Base-by-base conservation (phyloP, 2,888 invertebrate genomes). In the Tenthredo mesomela region DNA sequence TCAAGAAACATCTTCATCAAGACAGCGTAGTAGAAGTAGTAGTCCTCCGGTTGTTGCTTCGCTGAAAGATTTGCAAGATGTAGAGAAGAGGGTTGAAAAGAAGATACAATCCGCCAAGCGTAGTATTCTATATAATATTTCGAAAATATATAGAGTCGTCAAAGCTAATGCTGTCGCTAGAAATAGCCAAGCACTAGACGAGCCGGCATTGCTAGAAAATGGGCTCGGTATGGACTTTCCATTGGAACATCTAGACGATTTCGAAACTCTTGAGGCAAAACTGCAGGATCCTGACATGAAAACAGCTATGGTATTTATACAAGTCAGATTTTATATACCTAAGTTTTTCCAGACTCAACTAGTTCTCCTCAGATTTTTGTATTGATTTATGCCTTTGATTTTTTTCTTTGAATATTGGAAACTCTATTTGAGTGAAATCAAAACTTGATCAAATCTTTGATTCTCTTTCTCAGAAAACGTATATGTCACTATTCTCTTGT, bases 291-390 rank as follows among this genome's bases (percentile, higher is more conserved):
- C 33, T 18, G 37, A 70, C 15, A n/a, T 18, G 33, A 37, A 33
- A 70, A n/a, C 15, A 33, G 37, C n/a, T 70, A 70, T 70, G 70
- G 70, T 70, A 61, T 61, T n/a, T 61, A 61, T 61, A 61, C 25
- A 61, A 21, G 21, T 21, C 9, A n/a, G 9, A 61, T 61, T 61
- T 61, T 3, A 61, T 6, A 37, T 29, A 29, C 40, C 40, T 9
- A 40, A 40, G 40, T 9, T 40, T 10, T 9, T 40, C 40, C 40
- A 9, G 10, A 33, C 33, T 33, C 40, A 40, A 40, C 40, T 40
- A 40, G 40, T 40, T 40, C 10, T 40, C 9, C 7, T 7, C 40
- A 40, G 40, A 40, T 40, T 40, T 40, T 40, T 40, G 40, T 40
- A 40, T 40, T 40, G 18, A 54, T 15, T 54, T 54, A 18, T 54